These are phyloP conservation scores for Corydoras sp. DNA, from an alignment of 2,113 vertebrate genomes.

Conservation along the genomic window DNA sequence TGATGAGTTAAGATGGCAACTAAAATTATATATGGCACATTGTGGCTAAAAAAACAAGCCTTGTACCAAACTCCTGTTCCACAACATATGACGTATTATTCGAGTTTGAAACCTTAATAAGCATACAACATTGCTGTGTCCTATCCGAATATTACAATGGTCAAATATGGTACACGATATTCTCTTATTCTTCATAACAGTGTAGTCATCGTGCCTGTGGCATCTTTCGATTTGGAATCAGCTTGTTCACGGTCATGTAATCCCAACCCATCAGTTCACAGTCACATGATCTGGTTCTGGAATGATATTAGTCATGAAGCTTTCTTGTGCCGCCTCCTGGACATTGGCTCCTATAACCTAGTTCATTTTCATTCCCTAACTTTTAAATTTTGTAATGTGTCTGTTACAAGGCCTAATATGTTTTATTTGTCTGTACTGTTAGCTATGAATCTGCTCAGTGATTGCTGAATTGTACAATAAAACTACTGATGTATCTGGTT, in stretches of 20 bases:
- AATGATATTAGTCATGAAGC: constrained; percentile 39
- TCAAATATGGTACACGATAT: too few relatives aligned
- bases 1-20: background rate
- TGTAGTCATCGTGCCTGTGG: constrained; percentile 10
- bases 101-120: too few relatives aligned
- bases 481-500: constrained; percentile 9
- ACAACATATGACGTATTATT: too few relatives aligned
- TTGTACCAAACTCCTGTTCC: constrained; percentile 29
- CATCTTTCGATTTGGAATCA: constrained; percentile 35
- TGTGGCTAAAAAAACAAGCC: constrained; percentile 27
- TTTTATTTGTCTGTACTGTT: background rate
- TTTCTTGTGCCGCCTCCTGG: constrained; percentile 44
- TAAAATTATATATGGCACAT: background rate
- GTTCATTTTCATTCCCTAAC: background rate
- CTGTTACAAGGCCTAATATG: background rate
- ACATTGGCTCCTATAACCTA: constrained; percentile 38
- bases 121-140: too few relatives aligned
- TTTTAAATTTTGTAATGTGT: too few relatives aligned
- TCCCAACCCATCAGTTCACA: constrained; percentile 23
- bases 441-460: background rate
- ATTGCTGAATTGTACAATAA: background rate
- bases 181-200: too few relatives aligned
- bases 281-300: constrained; percentile 39
- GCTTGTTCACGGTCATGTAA: constrained; percentile 29
- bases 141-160: too few relatives aligned